Evolutionary conservation across 2,888 invertebrate genomes (phyloP).

Genomic region (Chydorus sphaericus): DNA sequence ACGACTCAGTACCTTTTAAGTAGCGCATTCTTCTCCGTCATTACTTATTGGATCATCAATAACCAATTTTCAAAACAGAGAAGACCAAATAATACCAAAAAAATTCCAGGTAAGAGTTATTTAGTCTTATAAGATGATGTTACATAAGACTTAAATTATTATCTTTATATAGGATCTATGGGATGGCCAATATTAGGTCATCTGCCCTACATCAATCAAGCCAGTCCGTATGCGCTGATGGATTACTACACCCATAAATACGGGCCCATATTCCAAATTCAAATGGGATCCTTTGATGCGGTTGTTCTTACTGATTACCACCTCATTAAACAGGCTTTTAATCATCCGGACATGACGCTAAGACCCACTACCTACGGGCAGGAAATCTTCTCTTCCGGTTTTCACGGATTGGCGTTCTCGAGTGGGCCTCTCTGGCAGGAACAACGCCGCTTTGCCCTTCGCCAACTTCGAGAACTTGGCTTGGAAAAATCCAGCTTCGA

Average conservation of each 20-base stretch:
- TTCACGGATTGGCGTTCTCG: neutral
- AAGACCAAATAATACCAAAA: too few relatives aligned
- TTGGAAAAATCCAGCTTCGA: neutral
- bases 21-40: too few relatives aligned
- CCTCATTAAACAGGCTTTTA: slow-evolving; percentile 1
- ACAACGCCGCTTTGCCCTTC: neutral
- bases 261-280: neutral
- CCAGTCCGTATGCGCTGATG: neutral
- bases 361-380: neutral
- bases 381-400: neutral
- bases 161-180: too few relatives aligned
- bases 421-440: neutral
- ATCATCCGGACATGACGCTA: neutral
- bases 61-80: too few relatives aligned
- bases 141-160: too few relatives aligned
- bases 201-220: neutral
- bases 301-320: neutral
- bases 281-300: neutral
- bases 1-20: too few relatives aligned
- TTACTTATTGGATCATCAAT: too few relatives aligned
- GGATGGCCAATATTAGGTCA: neutral
- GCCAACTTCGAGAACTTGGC: neutral
- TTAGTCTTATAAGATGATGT: too few relatives aligned
- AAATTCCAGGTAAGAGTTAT: too few relatives aligned
- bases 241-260: neutral